Base-by-base conservation (phyloP, 2,888 invertebrate genomes). In the Noctuana brunneofusca region DNA sequence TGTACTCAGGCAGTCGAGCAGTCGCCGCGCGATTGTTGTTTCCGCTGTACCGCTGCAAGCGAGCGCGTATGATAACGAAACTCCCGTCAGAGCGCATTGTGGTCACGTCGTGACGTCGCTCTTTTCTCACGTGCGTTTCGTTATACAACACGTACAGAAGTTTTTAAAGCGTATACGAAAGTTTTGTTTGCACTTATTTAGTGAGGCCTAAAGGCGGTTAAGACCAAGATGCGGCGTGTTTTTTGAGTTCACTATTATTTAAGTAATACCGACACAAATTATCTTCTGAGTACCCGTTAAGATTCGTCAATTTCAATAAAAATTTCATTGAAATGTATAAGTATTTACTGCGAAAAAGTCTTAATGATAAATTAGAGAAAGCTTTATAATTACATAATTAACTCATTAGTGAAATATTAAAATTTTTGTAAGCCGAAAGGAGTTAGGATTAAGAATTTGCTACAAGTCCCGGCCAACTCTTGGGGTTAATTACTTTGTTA, bases 401-500 rank as follows among this genome's bases (percentile, higher is more conserved):
- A 64, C 32, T 50, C 46, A 49, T 50, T 50, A 52, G 52, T 41
- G 43, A 38, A 64, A 58, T 55, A 63, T 58, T 55, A 43, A 55
- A 54, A 62, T 55, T 57, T 56, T 53, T 38, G 56, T 50, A 27
- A 38, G 56, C 22, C 38, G 14, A 55, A 38, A 43, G 24, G 54
- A 64, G 81, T 80, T 81, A 81, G 81, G 85, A 86, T 85, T 87
- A 87, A 86, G 86, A 86, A 86, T 86, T 87, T 84, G 82, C 81
- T 79, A 79, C 80, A 81, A 84, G 82, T 84, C 80, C 76, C 75
- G 74, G 75, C 75, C 77, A 78, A 81, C 83, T 86, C 84, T 79
- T 72, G 77, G 82, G 84, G 86, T 86, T 89, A 89, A 88, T 89
- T 88, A 89, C 88, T 83, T 87, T 87, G 89, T 87, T 83, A 86